phyloP scores from a whole-genome alignment of 2,888 invertebrate species.

The Plebejus argus region DNA sequence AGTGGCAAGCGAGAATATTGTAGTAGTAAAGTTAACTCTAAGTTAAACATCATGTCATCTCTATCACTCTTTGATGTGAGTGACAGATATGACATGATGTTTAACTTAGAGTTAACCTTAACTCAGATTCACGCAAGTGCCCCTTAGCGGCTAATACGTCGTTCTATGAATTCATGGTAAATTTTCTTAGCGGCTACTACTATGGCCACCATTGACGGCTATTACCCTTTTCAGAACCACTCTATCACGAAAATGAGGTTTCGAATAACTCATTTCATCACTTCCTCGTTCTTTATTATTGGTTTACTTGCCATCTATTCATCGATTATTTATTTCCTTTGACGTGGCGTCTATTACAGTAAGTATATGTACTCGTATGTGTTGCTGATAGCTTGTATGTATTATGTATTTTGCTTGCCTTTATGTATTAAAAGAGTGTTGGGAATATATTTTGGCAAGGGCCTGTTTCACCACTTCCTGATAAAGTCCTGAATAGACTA shows the following conservation, averaged over 20 bases:
- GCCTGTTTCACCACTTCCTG: too few species aligned
- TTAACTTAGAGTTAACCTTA: too few species aligned
- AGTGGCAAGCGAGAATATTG: too few species aligned
- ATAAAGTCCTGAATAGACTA: too few species aligned
- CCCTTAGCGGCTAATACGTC: too few species aligned
- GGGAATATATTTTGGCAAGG: too few species aligned
- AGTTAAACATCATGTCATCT: too few species aligned
- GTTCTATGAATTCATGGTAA: constrained; percentile 43
- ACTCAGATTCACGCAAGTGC: too few species aligned
- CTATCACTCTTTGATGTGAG: too few species aligned
- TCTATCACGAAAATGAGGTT: constrained; percentile 66
- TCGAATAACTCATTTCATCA: constrained; percentile 66
- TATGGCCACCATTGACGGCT: constrained; percentile 67
- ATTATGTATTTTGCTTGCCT: background rate
- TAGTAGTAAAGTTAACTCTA: too few species aligned
- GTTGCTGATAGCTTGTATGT: background rate
- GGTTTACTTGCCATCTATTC: constrained; percentile 42
- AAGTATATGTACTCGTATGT: constrained; percentile 8
- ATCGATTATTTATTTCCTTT: constrained; percentile 40
- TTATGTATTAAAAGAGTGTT: background rate
- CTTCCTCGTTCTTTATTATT: constrained; percentile 50
- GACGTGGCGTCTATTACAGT: constrained; percentile 35
- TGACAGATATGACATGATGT: too few species aligned
- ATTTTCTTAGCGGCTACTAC: constrained; percentile 57
- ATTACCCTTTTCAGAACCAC: constrained; percentile 63